Percentiles rank a stretch among this genome's conserved stretches.
Evolutionary conservation across 1,140 invertebrate genomes (phyloP).

Genomic region (Diploscapter pachys): DNA sequence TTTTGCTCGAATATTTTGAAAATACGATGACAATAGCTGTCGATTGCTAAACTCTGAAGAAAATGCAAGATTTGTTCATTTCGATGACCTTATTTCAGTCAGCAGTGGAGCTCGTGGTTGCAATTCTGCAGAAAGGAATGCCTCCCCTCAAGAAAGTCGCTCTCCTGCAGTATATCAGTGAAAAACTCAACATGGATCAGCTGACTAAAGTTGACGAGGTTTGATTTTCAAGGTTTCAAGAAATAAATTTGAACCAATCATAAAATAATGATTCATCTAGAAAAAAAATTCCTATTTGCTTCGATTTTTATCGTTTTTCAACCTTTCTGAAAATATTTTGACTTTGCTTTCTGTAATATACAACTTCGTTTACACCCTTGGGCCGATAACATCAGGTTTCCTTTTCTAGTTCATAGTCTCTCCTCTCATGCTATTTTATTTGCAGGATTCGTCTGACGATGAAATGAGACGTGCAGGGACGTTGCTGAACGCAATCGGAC

Average conservation of each 20-base stretch:
- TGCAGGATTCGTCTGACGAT: constrained; percentile 4
- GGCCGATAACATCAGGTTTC: too few species aligned
- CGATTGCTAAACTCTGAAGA: not conserved
- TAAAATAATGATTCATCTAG: not conserved
- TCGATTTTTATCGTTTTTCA: constrained; percentile 2
- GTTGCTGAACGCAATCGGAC: constrained; percentile 27
- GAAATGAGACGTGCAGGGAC: constrained; percentile 15
- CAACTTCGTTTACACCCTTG: too few species aligned
- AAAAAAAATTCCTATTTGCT: not conserved
- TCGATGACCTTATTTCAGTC: constrained; percentile 15
- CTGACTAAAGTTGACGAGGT: constrained; percentile 26
- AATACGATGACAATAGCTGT: not conserved
- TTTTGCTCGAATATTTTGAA: not conserved
- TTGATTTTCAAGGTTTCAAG: constrained; percentile 10
- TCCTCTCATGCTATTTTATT: constrained; percentile 6
- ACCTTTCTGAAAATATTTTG: constrained; percentile 6
- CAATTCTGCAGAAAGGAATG: constrained; percentile 36
- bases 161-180: constrained; percentile 9
- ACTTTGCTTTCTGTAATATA: not conserved
- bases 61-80: not conserved
- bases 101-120: constrained; percentile 12
- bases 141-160: constrained; percentile 23
- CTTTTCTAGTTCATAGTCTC: not conserved
- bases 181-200: constrained; percentile 3
- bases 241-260: not conserved